These are phyloP conservation scores for Eupithecia exiguata DNA, from an alignment of 2,888 invertebrate species.

Conservation along the genomic window DNA sequence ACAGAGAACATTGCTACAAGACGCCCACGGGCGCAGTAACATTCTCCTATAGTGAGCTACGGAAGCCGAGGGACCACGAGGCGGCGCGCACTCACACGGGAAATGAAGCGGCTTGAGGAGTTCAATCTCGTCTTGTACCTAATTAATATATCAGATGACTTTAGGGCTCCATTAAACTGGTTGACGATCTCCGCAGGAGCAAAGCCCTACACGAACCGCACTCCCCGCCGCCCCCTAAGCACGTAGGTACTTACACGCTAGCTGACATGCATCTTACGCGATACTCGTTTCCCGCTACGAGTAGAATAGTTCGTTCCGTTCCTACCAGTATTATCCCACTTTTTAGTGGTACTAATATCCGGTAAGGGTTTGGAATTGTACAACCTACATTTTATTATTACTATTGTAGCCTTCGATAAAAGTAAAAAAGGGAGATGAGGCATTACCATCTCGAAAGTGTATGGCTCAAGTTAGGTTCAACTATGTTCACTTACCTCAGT, in stretches of 20 bases:
- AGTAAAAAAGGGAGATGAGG: too few relatives aligned
- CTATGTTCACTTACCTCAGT: too few relatives aligned
- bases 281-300: not conserved
- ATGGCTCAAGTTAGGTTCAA: too few relatives aligned
- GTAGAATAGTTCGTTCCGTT: not conserved
- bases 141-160: too few relatives aligned
- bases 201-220: too few relatives aligned
- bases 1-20: not conserved
- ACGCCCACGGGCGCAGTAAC: not conserved
- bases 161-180: not conserved
- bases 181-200: not conserved
- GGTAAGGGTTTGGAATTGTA: not conserved
- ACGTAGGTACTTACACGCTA: not conserved
- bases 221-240: not conserved
- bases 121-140: too few relatives aligned
- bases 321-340: slow-evolving; percentile 7
- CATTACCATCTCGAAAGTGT: too few relatives aligned
- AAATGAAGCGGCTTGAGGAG: too few relatives aligned
- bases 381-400: not conserved
- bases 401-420: too few relatives aligned
- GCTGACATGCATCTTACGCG: not conserved
- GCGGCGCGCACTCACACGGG: not conserved
- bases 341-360: slow-evolving; percentile 8
- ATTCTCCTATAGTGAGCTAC: not conserved
- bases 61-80: not conserved